A percentile compares a stretch with the other conserved stretches of the same genome.
These are phyloP conservation scores for Cotesia chilonis DNA, from an alignment of 1,140 invertebrate species.

Conservation along the genomic window DNA sequence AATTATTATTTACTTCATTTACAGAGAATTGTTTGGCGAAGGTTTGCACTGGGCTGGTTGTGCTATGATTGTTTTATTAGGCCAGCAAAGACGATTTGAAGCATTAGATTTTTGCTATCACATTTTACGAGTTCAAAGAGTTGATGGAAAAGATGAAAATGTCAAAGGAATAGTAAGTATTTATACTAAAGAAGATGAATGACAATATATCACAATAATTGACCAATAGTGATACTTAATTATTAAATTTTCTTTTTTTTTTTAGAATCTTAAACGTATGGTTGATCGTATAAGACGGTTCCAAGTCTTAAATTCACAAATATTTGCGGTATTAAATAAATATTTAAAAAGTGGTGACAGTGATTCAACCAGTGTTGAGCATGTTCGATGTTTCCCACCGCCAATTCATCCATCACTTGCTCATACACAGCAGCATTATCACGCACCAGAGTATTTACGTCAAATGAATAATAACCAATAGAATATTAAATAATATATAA, in stretches of 20 bases:
- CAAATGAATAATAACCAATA: constrained; percentile 57
- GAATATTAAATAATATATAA: too few species aligned
- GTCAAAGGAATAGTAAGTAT: constrained; percentile 95
- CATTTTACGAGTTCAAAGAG: constrained; percentile 93
- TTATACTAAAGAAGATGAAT: background rate
- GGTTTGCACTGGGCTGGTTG: constrained; percentile 99
- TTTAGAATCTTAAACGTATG: constrained; percentile 93
- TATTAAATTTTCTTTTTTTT: constrained; percentile 48
- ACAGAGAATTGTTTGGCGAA: constrained; percentile 96
- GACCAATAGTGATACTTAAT: background rate
- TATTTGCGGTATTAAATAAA: constrained; percentile 96
- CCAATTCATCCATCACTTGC: constrained; percentile 83
- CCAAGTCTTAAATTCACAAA: constrained; percentile 98
- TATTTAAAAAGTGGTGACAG: constrained; percentile 88
- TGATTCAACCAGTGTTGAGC: constrained; percentile 90
- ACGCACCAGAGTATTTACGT: constrained; percentile 70
- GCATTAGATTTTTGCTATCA: constrained; percentile 99
- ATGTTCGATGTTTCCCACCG: constrained; percentile 96
- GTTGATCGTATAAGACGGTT: constrained; percentile 97
- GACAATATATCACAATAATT: too few species aligned
- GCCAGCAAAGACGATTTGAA: constrained; percentile 96
- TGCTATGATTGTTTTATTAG: constrained; percentile 96
- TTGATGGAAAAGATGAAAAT: constrained; percentile 95
- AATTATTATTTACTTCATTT: constrained; percentile 34
- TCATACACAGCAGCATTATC: constrained; percentile 69